phyloP scores from a whole-genome alignment of 2,113 vertebrate genomes.

The Oryzias melastigma region DNA sequence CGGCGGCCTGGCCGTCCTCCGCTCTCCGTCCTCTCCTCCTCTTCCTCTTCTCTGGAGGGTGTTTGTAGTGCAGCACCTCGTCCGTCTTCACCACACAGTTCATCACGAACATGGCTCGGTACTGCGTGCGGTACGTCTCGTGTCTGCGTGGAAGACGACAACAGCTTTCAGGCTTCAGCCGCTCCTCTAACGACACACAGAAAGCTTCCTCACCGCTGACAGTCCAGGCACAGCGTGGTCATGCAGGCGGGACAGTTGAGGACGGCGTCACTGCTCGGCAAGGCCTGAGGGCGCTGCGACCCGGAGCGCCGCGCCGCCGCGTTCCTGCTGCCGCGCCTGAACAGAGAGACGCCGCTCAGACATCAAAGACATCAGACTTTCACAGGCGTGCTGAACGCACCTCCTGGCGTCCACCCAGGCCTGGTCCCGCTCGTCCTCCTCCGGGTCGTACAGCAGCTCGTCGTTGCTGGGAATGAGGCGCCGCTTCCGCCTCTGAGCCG shows the following conservation, averaged over 20 bases:
- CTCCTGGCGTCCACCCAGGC: conserved; percentile 91
- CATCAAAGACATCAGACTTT: neutral
- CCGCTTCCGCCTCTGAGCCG: conserved; percentile 70
- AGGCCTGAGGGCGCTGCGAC: conserved; percentile 22
- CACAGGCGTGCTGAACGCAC: conserved; percentile 7
- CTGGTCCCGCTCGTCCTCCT: conserved; percentile 91
- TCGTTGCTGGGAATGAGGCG: conserved; percentile 85
- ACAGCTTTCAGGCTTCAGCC: no score
- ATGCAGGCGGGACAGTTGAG: conserved; percentile 97
- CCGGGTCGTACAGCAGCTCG: conserved; percentile 93
- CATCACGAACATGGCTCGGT: conserved; percentile 99
- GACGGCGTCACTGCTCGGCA: conserved; percentile 89
- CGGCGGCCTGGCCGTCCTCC: conserved; percentile 37
- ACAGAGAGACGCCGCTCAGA: neutral
- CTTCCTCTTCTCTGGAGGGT: conserved; percentile 60
- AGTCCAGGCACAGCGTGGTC: conserved; percentile 94
- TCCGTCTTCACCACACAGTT: conserved; percentile 90
- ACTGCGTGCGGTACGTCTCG: conserved; percentile 93
- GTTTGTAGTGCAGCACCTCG: conserved; percentile 86
- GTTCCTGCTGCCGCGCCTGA: conserved; percentile 79
- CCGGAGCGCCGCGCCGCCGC: conserved; percentile 3
- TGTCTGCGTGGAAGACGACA: conserved; percentile 76
- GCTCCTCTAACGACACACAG: neutral
- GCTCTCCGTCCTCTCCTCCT: conserved; percentile 27
- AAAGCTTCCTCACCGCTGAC: conserved; percentile 84